Evolutionary conservation across 2,888 invertebrate species (phyloP), one percentile per base, ranked within the genome.

Genomic region (Julus scandinavius): DNA sequence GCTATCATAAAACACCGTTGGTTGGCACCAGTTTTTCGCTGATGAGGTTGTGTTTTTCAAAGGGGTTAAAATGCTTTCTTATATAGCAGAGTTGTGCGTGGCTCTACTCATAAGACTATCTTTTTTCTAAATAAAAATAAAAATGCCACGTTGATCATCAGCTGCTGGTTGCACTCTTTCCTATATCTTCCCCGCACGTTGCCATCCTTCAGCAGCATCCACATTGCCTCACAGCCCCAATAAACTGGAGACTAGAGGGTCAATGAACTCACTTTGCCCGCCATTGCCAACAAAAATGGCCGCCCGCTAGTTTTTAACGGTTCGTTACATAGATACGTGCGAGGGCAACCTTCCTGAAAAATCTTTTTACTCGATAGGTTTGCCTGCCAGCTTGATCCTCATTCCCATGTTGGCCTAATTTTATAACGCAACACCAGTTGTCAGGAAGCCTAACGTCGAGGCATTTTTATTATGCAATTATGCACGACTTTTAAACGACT

Each of bases 151-250:
- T 63, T 63, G 63, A 72, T 72, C 72, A 72, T 72, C 72, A 72
- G 72, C 72, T 72, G 72, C 72, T 72, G 72, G 72, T 72, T 72
- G 72, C 72, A 72, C 72, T 72, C 29, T 72, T 72, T 72, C 72
- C 72, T 72, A 72, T 29, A 72, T 63, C n/a, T 63, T 20, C 5
- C n/a, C 58, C 58, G 17, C 58, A 15, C 49, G 85, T n/a, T 40
- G n/a, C 85, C 29, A 85, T 85, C 85, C 85, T 85, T 45, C 49
- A 45, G 41, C 85, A 85, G 4, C 87, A 54, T 87, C 87, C 87
- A 87, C 87, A 87, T 87, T 87, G 87, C 87, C 87, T 87, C 87
- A 87, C 87, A 87, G 87, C 87, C 87, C 87, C 58, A 87, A 87
- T 87, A 87, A 87, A 87, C 87, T 87, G 87, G 58, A 87, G 87